Evolutionary conservation across 2,888 invertebrate genomes (phyloP).

Genomic region (Ophion slaviceki): DNA sequence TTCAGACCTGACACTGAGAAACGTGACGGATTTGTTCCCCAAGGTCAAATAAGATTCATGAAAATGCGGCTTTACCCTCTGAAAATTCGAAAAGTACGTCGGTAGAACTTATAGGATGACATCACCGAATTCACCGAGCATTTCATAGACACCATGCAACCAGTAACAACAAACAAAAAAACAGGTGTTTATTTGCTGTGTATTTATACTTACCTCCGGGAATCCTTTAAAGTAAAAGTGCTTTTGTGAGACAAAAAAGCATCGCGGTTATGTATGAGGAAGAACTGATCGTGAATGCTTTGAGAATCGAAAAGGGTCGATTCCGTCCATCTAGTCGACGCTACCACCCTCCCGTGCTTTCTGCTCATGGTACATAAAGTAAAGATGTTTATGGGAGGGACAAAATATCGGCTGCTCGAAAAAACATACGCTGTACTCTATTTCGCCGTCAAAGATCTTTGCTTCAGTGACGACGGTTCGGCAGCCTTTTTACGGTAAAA

Average conservation of each 20-base stretch:
- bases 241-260: constrained; percentile 2
- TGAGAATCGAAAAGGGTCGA: constrained; percentile 40
- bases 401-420: constrained; percentile 57
- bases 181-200: not conserved
- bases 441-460: constrained; percentile 46
- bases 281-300: constrained; percentile 32
- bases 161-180: not conserved
- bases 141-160: not conserved
- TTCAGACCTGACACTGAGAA: constrained; percentile 43
- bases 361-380: constrained; percentile 41
- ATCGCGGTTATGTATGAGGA: not conserved
- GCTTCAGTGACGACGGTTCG: constrained; percentile 42
- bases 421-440: constrained; percentile 15
- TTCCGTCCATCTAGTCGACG: not conserved
- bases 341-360: not conserved
- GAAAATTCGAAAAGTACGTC: not conserved
- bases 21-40: constrained; percentile 49
- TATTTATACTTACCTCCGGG: not conserved
- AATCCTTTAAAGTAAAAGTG: constrained; percentile 6
- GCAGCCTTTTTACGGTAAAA: constrained; percentile 48
- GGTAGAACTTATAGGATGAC: constrained; percentile 9
- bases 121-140: not conserved
- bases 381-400: constrained; percentile 60
- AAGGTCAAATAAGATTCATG: constrained; percentile 1
- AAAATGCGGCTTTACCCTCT: constrained; percentile 32